A percentile compares a stretch with the other conserved stretches of the same genome.
Conservation (phyloP, 1,140 invertebrate species). For the Acromyrmex echinatior region DNA sequence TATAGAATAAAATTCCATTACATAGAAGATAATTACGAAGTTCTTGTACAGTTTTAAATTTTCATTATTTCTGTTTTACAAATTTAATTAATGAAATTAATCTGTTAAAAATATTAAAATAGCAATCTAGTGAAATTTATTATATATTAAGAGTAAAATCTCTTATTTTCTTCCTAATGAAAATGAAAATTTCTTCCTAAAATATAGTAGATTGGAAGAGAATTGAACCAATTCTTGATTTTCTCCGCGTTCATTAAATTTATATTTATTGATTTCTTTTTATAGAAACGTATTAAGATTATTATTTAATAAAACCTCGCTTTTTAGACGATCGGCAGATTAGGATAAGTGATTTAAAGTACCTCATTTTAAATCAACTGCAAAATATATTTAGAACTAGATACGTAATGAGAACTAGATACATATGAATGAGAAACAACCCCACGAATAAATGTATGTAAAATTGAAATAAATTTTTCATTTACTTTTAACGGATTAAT, state of each 20-base stretch:
- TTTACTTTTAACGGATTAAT: not conserved
- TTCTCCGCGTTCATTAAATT: not conserved
- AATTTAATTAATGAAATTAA: conserved; percentile 7
- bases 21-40: not conserved
- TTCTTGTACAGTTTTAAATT: not conserved
- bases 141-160: not conserved
- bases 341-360: not conserved
- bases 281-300: not conserved
- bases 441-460: not conserved
- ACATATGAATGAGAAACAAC: not conserved
- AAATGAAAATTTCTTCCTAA: not conserved
- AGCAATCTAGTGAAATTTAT: not conserved
- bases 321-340: not conserved
- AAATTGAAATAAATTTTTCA: not conserved
- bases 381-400: not conserved
- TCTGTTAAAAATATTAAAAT: not conserved
- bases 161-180: not conserved
- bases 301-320: not conserved
- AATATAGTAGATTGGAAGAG: not conserved
- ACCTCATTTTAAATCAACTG: not conserved
- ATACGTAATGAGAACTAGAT: too few species aligned
- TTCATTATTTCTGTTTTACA: not conserved
- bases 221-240: not conserved
- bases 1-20: not conserved
- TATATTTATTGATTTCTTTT: not conserved